These are phyloP conservation scores for Paedocypris micromegethes DNA, from an alignment of 2,797 vertebrate genomes.

Conservation along the genomic window DNA sequence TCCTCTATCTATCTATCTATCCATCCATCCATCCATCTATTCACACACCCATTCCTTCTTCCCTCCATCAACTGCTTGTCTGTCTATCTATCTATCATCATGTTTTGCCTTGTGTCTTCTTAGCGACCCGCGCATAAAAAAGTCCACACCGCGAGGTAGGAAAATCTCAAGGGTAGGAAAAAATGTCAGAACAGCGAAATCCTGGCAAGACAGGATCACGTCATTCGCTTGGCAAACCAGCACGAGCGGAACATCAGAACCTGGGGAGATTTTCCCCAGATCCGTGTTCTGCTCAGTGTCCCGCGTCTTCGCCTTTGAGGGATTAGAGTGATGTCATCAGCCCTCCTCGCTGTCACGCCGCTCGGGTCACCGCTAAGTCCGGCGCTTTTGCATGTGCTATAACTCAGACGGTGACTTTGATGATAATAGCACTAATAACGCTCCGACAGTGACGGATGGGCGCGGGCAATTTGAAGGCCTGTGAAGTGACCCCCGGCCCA, in stretches of 20 bases:
- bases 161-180: no score
- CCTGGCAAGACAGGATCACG: no score
- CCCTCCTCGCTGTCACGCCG: slow-evolving; percentile 47
- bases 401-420: slow-evolving; percentile 53
- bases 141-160: no score
- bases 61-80: no score
- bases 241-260: no score
- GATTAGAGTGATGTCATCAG: slow-evolving; percentile 53
- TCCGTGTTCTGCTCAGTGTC: slow-evolving; percentile 39
- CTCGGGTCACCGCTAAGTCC: slow-evolving; percentile 46
- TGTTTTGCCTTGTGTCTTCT: no score
- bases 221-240: no score
- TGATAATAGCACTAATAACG: slow-evolving; percentile 57
- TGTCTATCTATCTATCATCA: no score
- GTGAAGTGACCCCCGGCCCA: slow-evolving; percentile 54
- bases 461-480: slow-evolving; percentile 41
- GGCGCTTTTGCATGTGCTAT: slow-evolving; percentile 48
- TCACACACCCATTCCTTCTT: no score
- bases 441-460: slow-evolving; percentile 56
- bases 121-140: no score
- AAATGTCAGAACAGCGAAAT: background rate
- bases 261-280: slow-evolving; percentile 20
- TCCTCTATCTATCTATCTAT: no score
- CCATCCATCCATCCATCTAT: no score
- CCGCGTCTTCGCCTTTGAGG: slow-evolving; percentile 47